phyloP scores from a whole-genome alignment of 2,113 vertebrate species.

The Austrofundulus limnaeus region DNA sequence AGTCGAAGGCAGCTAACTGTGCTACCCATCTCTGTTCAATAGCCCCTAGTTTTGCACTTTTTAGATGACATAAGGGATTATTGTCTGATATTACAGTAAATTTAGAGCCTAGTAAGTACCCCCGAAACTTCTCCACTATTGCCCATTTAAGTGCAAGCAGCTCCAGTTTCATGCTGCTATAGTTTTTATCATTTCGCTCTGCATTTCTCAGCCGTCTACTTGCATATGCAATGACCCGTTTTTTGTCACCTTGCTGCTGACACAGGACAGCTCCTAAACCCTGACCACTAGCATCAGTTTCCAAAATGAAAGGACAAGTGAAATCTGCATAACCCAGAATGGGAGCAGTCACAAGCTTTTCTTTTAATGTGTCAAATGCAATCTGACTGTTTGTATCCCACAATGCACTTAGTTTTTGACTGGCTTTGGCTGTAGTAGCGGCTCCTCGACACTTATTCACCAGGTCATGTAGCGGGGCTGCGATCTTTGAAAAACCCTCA shows the following conservation, averaged over 20 bases:
- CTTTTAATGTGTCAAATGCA: neutral
- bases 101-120: neutral
- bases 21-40: neutral
- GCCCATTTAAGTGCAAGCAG: neutral
- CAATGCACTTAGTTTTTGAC: no score
- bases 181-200: neutral
- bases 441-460: neutral
- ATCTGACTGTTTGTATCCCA: neutral
- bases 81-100: neutral
- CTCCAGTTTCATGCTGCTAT: slow-evolving; percentile 5
- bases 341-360: neutral
- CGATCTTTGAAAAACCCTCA: slow-evolving; percentile 18
- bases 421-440: no score
- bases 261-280: neutral
- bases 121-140: neutral
- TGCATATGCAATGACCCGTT: slow-evolving; percentile 3
- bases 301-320: neutral
- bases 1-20: neutral
- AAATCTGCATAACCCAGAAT: neutral
- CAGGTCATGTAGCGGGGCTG: slow-evolving; percentile 25
- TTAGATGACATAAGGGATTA: neutral
- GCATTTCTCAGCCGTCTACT: neutral
- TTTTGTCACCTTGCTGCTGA: neutral
- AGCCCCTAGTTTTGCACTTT: neutral
- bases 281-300: neutral